Evolutionary conservation across 2,113 vertebrate genomes (phyloP), one percentile per base, ranked within the genome.

Genomic region (Crotalus horridus): DNA sequence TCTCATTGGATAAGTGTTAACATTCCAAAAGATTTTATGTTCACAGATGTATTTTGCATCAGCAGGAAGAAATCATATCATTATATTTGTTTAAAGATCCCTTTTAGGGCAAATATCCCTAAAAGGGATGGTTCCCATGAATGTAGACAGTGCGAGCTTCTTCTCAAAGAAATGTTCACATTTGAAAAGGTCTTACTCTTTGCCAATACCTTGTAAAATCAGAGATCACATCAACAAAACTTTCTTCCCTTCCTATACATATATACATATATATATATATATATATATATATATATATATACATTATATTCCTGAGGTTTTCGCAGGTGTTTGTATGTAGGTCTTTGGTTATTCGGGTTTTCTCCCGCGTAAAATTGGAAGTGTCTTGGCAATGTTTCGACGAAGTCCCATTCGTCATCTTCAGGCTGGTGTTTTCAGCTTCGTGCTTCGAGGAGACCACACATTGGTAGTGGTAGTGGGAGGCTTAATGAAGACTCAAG

Each of bases 401-500:
- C 39, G 39, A 39, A 39, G 39, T 39, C 39, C 39, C 39, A 39
- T 39, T 39, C 39, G 39, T 39, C 39, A 39, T 39, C 39, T 39
- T 39, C 39, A 39, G 39, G 39, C 39, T 39, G 39, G 39, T 39
- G 39, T 39, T 39, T 39, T 39, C 39, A 39, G 39, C 39, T 39
- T 39, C 39, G 39, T 39, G 39, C 39, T 39, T 39, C 39, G 39
- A 39, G 39, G 39, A 39, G 39, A 39, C 39, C 2, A 39, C 39
- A 46, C 5, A 46, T 46, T 46, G 95, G 21, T 11, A 51, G 88
- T 86, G 33, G 15, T 81, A 17, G 6, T 39, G 33, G 74, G 33
- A 39, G 17, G 91, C 53, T 92, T 89, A 93, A 64, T 92, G 95
- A 95, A 95, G 95, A 93, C 59, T 92, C 95, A 85, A 53, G 56